Evolutionary conservation across 2,888 invertebrate genomes (phyloP).

Genomic region (Steinernema carpocapsae): DNA sequence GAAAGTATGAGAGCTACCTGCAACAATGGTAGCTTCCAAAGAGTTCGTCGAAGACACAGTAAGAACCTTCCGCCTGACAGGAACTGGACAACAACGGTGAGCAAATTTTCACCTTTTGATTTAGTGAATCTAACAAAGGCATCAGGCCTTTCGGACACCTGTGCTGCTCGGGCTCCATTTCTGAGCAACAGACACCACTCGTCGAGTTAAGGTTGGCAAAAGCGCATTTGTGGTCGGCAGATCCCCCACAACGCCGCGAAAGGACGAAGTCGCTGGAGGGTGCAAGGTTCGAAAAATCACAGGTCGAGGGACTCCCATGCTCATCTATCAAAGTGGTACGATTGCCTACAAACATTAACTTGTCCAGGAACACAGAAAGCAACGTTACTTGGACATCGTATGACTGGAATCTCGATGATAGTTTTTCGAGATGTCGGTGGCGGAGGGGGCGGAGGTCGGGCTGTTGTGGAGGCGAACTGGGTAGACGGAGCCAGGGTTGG

Average conservation of each 20-base stretch:
- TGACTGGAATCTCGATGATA: not conserved
- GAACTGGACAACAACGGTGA: not conserved
- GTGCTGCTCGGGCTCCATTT: slow-evolving; percentile 34
- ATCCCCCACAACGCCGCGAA: slow-evolving; percentile 17
- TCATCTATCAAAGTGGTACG: slow-evolving; percentile 3
- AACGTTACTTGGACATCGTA: not conserved
- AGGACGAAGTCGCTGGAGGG: not conserved
- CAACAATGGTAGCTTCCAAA: slow-evolving; percentile 48
- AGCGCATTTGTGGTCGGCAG: slow-evolving; percentile 35
- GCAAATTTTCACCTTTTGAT: not conserved
- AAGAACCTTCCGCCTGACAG: not conserved
- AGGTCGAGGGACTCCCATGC: not conserved
- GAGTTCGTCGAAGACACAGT: slow-evolving; percentile 46
- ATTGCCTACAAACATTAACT: not conserved
- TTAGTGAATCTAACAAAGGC: slow-evolving; percentile 37
- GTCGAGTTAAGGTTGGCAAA: slow-evolving; percentile 37
- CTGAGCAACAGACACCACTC: slow-evolving; percentile 39
- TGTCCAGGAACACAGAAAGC: not conserved
- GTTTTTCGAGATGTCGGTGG: not conserved
- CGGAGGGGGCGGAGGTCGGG: not conserved
- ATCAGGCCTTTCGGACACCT: slow-evolving; percentile 38
- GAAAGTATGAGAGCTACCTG: not conserved
- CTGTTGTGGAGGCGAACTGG: not conserved
- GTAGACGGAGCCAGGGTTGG: not conserved
- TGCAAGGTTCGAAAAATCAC: not conserved